These are phyloP conservation scores for Trididemnum miniatum DNA, from an alignment of 23 tunicate genomes.

Conservation along the genomic window DNA sequence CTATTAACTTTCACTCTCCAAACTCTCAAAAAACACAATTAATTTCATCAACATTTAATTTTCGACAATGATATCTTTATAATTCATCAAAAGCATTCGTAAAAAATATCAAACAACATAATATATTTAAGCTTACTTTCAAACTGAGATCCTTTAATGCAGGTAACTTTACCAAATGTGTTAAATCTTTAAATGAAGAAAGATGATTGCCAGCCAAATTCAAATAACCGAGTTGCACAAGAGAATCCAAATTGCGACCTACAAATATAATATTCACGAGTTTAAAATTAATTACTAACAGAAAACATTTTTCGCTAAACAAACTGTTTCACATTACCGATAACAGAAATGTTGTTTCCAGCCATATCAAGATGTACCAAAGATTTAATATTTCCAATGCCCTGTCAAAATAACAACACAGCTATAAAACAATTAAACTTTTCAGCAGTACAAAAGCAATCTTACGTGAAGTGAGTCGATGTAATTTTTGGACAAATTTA, in stretches of 20 bases:
- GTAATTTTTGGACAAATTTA: conserved; percentile 68
- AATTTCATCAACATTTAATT: no score
- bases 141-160: conserved; percentile 67
- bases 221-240: conserved; percentile 48
- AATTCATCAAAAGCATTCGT: no score
- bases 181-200: conserved; percentile 81
- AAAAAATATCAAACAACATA: no score
- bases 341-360: conserved; percentile 52
- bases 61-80: no score
- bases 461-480: conserved; percentile 58
- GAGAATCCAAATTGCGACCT: conserved; percentile 25
- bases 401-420: conserved; percentile 47
- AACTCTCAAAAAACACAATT: no score
- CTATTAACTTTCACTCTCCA: no score
- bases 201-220: conserved; percentile 79
- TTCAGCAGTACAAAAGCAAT: no score
- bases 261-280: background rate
- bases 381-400: conserved; percentile 54
- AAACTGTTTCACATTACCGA: no score
- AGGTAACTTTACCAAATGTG: conserved; percentile 53
- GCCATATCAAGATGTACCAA: conserved; percentile 63
- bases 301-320: no score
- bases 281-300: no score
- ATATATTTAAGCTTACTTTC: conserved; percentile 38
- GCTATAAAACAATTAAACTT: no score